phyloP scores from a whole-genome alignment of 2,113 vertebrate genomes.

The Alligator sinensis region DNA sequence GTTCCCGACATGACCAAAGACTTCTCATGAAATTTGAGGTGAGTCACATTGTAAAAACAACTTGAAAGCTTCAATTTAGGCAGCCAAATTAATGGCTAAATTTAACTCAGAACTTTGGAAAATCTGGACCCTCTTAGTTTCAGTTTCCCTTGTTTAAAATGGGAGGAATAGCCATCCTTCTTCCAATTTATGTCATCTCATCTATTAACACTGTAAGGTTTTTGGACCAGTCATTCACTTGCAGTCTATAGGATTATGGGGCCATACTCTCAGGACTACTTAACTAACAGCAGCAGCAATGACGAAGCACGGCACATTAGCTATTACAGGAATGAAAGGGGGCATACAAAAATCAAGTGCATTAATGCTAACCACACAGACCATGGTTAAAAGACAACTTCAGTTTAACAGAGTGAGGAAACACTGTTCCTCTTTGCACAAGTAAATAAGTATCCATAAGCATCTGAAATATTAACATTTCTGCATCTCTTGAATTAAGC shows the following conservation, averaged over 20 bases:
- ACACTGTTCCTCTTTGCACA: background rate
- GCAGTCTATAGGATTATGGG: too few relatives aligned
- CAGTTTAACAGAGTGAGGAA: background rate
- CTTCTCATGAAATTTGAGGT: background rate
- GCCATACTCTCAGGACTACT: too few relatives aligned
- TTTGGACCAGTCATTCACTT: background rate
- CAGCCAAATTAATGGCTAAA: background rate
- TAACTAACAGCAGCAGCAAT: too few relatives aligned
- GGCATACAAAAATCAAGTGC: background rate
- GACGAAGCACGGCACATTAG: background rate
- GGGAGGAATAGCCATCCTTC: background rate
- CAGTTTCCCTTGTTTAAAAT: background rate
- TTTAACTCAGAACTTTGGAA: background rate
- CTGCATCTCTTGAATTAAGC: background rate
- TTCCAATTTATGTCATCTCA: background rate
- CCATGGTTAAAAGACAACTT: background rate
- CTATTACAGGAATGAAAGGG: background rate
- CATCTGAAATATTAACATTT: constrained; percentile 1
- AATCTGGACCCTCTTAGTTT: too few relatives aligned
- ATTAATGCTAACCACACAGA: background rate
- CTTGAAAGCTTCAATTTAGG: background rate
- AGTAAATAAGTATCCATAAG: fast-evolving
- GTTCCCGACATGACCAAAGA: background rate
- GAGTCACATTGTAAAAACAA: background rate
- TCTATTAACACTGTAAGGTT: background rate